Percentiles rank a stretch among this genome's conserved stretches.
Conservation (phyloP, 2,113 vertebrate species). For the Heteronetta atricapilla region DNA sequence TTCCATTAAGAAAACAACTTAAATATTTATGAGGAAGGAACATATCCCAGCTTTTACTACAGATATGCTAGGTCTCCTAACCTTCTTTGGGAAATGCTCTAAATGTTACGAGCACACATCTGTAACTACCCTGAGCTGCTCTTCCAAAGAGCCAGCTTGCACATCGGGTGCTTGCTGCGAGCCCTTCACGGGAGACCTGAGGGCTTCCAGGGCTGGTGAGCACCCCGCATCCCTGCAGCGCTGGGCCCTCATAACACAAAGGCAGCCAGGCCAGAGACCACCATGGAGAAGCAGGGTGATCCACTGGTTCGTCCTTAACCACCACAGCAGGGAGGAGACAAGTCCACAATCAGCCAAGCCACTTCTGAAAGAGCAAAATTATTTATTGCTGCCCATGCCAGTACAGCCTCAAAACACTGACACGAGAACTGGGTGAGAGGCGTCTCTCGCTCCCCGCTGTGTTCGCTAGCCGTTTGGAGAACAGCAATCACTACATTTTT, state of each 20-base stretch:
- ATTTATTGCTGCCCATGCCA: not conserved
- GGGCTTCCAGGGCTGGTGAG: not conserved
- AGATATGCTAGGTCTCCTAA: not conserved
- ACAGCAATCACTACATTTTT: not conserved
- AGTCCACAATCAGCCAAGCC: not conserved
- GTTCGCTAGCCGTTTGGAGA: not conserved
- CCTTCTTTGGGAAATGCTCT: not conserved
- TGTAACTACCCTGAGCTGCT: not conserved
- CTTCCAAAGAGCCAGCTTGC: not conserved
- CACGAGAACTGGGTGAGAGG: not conserved
- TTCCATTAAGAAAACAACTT: not conserved
- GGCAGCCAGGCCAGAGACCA: not conserved
- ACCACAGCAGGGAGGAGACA: not conserved
- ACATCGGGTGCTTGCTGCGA: not conserved
- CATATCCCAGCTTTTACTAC: not conserved
- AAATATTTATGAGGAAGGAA: conserved; percentile 33
- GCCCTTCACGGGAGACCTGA: not conserved
- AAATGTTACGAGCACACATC: not conserved
- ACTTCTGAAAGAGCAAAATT: not conserved
- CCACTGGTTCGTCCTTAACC: not conserved
- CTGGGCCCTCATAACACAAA: rapidly evolving
- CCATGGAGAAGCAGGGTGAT: not conserved
- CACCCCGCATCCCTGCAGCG: not conserved
- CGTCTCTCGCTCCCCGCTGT: not conserved
- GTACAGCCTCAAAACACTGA: not conserved